Conservation (phyloP, 2,113 vertebrate species). For the Embiotoca jacksoni region DNA sequence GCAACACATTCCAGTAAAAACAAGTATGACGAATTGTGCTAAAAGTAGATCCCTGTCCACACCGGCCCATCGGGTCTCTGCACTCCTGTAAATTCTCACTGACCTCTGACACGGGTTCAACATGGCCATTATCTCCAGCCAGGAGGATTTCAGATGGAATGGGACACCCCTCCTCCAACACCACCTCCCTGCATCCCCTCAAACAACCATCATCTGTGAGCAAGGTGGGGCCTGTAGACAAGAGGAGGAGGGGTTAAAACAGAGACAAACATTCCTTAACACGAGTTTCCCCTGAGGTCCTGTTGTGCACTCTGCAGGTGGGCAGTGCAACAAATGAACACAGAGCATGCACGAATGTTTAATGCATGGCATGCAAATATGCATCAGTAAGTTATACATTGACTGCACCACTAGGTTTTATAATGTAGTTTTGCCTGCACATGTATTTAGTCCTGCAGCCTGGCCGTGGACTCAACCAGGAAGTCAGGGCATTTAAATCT, state of each 20-base stretch:
- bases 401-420: not conserved
- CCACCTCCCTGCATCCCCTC: slow-evolving; percentile 3
- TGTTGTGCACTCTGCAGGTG: not conserved
- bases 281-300: not conserved
- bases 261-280: slow-evolving; percentile 23
- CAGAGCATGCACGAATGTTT: no score
- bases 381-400: not conserved
- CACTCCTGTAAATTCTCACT: slow-evolving; percentile 29
- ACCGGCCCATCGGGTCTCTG: not conserved
- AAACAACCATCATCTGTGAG: slow-evolving; percentile 28
- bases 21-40: no score
- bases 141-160: slow-evolving; percentile 17
- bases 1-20: no score
- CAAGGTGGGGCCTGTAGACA: slow-evolving; percentile 24
- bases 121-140: slow-evolving; percentile 36
- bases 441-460: not conserved
- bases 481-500: slow-evolving; percentile 21
- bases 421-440: no score
- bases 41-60: no score
- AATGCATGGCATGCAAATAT: not conserved
- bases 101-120: slow-evolving; percentile 58
- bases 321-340: not conserved
- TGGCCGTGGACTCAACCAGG: slow-evolving; percentile 18
- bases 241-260: slow-evolving; percentile 22
- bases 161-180: slow-evolving; percentile 9